These are phyloP conservation scores for Zaprionus lachaisei DNA, from an alignment of 1,140 invertebrate species.

Conservation along the genomic window DNA sequence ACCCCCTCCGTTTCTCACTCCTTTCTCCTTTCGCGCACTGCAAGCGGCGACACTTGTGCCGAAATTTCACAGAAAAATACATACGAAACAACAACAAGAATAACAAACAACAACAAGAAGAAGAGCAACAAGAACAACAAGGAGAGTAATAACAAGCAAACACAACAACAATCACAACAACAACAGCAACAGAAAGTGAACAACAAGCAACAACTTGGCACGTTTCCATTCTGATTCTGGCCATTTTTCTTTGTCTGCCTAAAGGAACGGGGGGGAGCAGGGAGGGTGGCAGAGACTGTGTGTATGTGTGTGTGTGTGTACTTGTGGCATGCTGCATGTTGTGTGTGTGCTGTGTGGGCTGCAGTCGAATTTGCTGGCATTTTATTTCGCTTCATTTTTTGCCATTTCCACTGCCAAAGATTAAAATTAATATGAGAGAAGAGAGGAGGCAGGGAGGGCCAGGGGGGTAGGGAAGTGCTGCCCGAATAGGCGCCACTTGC, in stretches of 20 bases:
- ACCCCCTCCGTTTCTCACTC: not conserved
- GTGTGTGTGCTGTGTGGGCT: conserved; percentile 17
- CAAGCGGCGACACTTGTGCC: conserved; percentile 43
- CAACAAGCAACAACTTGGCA: conserved; percentile 42
- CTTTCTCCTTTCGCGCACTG: conserved; percentile 9
- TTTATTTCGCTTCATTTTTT: conserved; percentile 23
- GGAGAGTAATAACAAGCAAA: conserved; percentile 15
- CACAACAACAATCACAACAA: conserved; percentile 6
- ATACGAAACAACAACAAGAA: conserved; percentile 17
- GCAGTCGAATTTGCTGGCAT: conserved; percentile 31
- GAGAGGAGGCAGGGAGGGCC: not conserved
- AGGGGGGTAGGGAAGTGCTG: not conserved
- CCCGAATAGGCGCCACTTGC: not conserved
- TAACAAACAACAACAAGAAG: not conserved
- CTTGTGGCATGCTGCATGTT: conserved; percentile 5
- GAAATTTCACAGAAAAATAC: conserved; percentile 46
- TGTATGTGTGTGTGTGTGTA: conserved; percentile 3
- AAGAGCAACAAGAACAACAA: conserved; percentile 2
- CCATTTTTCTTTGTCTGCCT: conserved; percentile 42
- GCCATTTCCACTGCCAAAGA: conserved; percentile 11
- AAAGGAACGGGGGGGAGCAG: not conserved
- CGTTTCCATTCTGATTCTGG: conserved; percentile 48
- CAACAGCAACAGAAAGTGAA: not conserved
- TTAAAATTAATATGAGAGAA: conserved; percentile 56
- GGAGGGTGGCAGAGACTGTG: not conserved